Evolutionary conservation across 2,888 invertebrate species (phyloP).

Genomic region (Tetheella fluctuosa): DNA sequence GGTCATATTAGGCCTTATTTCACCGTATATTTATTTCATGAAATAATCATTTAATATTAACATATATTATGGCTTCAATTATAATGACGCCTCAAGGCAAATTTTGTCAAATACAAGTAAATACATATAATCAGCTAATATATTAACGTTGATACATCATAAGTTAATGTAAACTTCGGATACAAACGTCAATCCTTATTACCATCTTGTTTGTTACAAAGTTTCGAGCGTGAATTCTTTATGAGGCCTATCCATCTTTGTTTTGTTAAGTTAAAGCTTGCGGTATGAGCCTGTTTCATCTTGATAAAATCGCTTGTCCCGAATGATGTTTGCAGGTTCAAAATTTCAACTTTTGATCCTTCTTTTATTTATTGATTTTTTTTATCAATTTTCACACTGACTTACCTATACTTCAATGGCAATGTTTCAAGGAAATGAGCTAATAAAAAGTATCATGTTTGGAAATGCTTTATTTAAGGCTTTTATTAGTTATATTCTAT

Average conservation of each 20-base stretch:
- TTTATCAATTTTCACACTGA: too few species aligned
- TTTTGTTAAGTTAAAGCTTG: conserved; percentile 27
- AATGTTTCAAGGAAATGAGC: too few species aligned
- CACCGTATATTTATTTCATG: too few species aligned
- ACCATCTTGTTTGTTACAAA: conserved; percentile 30
- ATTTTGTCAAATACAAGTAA: too few species aligned
- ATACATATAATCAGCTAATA: not conserved
- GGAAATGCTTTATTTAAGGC: too few species aligned
- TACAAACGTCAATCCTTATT: conserved; percentile 37
- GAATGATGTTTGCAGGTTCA: not conserved
- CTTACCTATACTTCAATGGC: too few species aligned
- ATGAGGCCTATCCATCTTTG: conserved; percentile 38
- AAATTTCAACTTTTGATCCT: not conserved
- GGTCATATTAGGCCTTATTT: too few species aligned
- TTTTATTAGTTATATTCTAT: too few species aligned
- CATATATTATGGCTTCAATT: not conserved
- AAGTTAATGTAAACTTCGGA: conserved; percentile 19
- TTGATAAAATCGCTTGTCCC: conserved; percentile 5
- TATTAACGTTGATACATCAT: not conserved
- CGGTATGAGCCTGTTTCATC: conserved; percentile 14
- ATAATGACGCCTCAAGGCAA: not conserved
- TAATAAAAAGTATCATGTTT: too few species aligned
- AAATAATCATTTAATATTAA: too few species aligned
- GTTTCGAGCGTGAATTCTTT: conserved; percentile 38
- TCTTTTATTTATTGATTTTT: too few species aligned